Conservation (phyloP, 1,140 invertebrate genomes). For the Trichoplusia ni region DNA sequence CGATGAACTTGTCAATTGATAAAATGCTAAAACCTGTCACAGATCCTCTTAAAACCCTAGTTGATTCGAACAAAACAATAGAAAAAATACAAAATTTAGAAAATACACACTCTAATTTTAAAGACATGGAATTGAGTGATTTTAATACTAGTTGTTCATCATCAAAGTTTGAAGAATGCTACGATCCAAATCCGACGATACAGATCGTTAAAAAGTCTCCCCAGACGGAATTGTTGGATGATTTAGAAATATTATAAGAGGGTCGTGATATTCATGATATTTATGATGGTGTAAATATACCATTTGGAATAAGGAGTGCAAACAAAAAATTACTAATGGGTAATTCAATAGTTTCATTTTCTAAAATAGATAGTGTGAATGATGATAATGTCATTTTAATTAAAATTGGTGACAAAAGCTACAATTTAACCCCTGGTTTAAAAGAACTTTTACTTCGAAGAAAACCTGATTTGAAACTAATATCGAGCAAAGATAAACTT, state of each 20-base stretch:
- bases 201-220: neutral
- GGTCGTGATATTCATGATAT: neutral
- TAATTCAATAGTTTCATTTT: slow-evolving; percentile 17
- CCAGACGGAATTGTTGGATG: neutral
- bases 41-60: slow-evolving; percentile 24
- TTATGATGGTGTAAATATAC: slow-evolving; percentile 7
- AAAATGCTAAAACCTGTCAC: slow-evolving; percentile 25
- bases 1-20: slow-evolving; percentile 1
- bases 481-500: slow-evolving; percentile 11
- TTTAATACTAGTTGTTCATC: slow-evolving; percentile 1
- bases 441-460: slow-evolving; percentile 25
- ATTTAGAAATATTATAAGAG: neutral
- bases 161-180: no score
- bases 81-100: neutral
- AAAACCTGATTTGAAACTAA: slow-evolving; percentile 28
- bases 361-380: slow-evolving; percentile 11
- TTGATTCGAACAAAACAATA: slow-evolving; percentile 10
- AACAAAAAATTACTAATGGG: slow-evolving; percentile 23
- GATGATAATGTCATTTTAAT: slow-evolving; percentile 1
- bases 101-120: slow-evolving; percentile 3
- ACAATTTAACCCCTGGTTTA: slow-evolving; percentile 25
- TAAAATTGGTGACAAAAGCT: slow-evolving; percentile 7
- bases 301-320: slow-evolving; percentile 20
- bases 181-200: neutral
- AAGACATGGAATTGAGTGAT: neutral